phyloP scores from a whole-genome alignment of 2,888 invertebrate species.

The Acronicta alni region DNA sequence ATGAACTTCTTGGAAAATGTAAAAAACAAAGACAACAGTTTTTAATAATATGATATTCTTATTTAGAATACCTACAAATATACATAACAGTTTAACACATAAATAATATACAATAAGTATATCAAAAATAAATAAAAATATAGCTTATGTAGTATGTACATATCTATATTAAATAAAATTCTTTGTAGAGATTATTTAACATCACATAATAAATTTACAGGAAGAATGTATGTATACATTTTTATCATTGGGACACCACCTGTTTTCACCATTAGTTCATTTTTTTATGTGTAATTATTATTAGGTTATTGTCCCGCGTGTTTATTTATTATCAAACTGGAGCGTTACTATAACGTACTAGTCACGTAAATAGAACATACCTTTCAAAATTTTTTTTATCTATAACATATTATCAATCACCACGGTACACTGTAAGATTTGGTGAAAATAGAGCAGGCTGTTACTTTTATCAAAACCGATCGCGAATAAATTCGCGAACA shows the following conservation, averaged over 20 bases:
- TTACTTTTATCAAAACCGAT: constrained; percentile 32
- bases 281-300: constrained; percentile 13
- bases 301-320: constrained; percentile 73
- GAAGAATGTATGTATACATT: not conserved
- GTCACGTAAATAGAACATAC: constrained; percentile 36
- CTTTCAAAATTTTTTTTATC: not conserved
- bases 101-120: too few relatives aligned
- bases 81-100: too few relatives aligned
- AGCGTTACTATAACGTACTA: constrained; percentile 56
- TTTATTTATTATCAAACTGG: constrained; percentile 63
- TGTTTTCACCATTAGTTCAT: not conserved
- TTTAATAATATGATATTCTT: too few relatives aligned
- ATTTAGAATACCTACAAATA: too few relatives aligned
- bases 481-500: constrained; percentile 18
- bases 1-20: too few relatives aligned
- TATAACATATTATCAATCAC: too few relatives aligned
- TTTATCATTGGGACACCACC: constrained; percentile 15
- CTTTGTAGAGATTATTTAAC: too few relatives aligned
- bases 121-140: too few relatives aligned
- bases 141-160: too few relatives aligned
- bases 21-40: too few relatives aligned
- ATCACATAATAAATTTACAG: too few relatives aligned
- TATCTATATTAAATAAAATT: too few relatives aligned
- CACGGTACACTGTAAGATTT: not conserved
- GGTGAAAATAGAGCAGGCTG: constrained; percentile 41